phyloP scores from a whole-genome alignment of 30 jellyfish, hydroid and myxozoan genomes.

The Euphysa ruthae region DNA sequence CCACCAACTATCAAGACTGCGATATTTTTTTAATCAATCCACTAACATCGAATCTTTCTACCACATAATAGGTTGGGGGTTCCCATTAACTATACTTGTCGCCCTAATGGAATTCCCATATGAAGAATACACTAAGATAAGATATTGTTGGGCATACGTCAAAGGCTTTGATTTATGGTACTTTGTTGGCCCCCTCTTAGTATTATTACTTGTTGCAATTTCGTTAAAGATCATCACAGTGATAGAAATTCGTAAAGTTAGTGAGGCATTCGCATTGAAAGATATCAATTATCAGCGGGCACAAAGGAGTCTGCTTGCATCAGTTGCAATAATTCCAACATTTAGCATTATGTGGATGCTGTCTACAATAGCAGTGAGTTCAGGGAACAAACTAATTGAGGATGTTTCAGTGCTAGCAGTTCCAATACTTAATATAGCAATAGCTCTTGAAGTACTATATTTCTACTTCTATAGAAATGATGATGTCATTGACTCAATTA shows the following conservation, averaged over 20 bases:
- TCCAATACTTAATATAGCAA: slow-evolving; percentile 46
- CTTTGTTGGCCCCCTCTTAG: slow-evolving; percentile 73
- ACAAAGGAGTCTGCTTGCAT: slow-evolving; percentile 66
- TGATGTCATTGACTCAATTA: slow-evolving; percentile 40
- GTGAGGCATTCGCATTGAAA: slow-evolving; percentile 19
- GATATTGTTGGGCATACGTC: slow-evolving; percentile 78
- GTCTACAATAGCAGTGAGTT: slow-evolving; percentile 53
- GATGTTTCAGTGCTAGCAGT: slow-evolving; percentile 39
- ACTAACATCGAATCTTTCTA: slow-evolving; percentile 78
- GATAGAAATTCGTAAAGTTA: slow-evolving; percentile 39
- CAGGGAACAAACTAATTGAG: slow-evolving; percentile 20
- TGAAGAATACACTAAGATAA: slow-evolving; percentile 34
- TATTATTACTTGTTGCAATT: slow-evolving; percentile 38
- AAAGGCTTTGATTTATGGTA: slow-evolving; percentile 60
- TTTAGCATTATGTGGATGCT: slow-evolving; percentile 56
- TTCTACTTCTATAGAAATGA: slow-evolving; percentile 87
- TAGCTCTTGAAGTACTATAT: slow-evolving; percentile 46
- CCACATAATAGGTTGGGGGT: slow-evolving; percentile 74
- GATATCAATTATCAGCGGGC: slow-evolving; percentile 93
- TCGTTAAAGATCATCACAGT: slow-evolving; percentile 49
- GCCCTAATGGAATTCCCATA: slow-evolving; percentile 65
- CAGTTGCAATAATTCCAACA: slow-evolving; percentile 56
- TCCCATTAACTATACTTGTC: slow-evolving; percentile 62
- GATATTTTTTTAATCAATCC: slow-evolving; percentile 63
- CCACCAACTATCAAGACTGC: slow-evolving; percentile 74